Base-by-base conservation (phyloP, 2,797 vertebrate species). In the Poecilia picta region DNA sequence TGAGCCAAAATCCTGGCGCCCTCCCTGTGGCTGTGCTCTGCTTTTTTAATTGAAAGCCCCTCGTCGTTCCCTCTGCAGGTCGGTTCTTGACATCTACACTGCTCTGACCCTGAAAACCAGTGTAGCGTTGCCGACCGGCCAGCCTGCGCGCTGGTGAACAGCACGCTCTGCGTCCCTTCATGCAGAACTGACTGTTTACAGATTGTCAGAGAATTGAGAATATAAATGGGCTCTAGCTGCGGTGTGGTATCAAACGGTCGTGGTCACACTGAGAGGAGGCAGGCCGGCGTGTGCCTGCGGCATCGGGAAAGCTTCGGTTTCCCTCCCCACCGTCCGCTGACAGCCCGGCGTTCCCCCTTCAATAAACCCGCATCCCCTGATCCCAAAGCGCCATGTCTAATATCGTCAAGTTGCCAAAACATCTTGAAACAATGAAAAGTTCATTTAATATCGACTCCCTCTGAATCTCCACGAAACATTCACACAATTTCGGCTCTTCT, bases 101-200 rank as follows among this genome's bases (percentile, higher is more conserved):
- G 51, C 73, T 78, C 88, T 89, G 90, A 93, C 91, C 90, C 89
- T 80, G 87, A 89, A 92, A 92, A 90, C 81, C 92, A 85, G 75
- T 86, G 89, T 88, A 89, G 39, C 92, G n/a, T 91, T 86, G 74
- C 92, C 1, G 81, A 83, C 75, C 81, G 25, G 85, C 87, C 1
- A 81, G 85, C 75, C 80, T n/a, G 85, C 87, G 18, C 10, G 45
- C 84, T 75, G 87, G 83, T 79, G 71, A 86, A 78, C 87, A 77
- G 80, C 83, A 83, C 84, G 31, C 83, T 77, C 1, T 18, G 74
- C 72, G 83, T 82, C 77, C 88, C 75, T 75, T 73, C 88, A 78
- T 36, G 83, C 88, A 87, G 86, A 92, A 91, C 91, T 72, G 81
- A 82, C 83, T 93, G 92, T 91, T 92, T 90, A 89, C 88, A 85